Conservation (phyloP, 2,113 vertebrate species). For the Collichthys lucidus region DNA sequence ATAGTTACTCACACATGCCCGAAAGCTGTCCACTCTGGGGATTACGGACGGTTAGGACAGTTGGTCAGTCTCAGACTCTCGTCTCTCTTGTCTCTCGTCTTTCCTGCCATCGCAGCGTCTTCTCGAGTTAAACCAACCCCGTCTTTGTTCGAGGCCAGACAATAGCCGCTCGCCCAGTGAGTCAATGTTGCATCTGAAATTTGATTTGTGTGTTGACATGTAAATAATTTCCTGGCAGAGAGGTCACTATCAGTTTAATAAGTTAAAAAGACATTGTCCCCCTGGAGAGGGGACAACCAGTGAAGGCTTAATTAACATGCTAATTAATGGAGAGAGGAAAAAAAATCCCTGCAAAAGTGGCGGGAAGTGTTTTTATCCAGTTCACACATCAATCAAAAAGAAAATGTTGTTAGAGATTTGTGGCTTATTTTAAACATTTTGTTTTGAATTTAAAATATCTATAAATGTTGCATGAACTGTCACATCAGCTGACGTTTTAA, state of each 20-base stretch:
- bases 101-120: not conserved
- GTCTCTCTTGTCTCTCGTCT: not conserved
- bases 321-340: slow-evolving; percentile 16
- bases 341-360: not conserved
- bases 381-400: slow-evolving; percentile 16
- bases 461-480: not conserved
- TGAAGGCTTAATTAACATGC: slow-evolving; percentile 6
- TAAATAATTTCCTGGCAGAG: slow-evolving; percentile 50
- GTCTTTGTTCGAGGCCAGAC: slow-evolving; percentile 38
- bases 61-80: not conserved
- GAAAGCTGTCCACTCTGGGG: slow-evolving; percentile 37
- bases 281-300: not conserved
- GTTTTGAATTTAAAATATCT: not conserved
- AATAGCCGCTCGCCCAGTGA: slow-evolving; percentile 17
- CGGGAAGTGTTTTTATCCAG: not conserved
- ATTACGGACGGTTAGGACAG: slow-evolving; percentile 1
- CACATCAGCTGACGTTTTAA: no score
- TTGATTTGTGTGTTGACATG: slow-evolving; percentile 57
- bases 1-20: slow-evolving; percentile 19
- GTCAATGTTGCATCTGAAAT: slow-evolving; percentile 25
- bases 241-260: slow-evolving; percentile 43
- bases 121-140: slow-evolving; percentile 11
- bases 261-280: slow-evolving; percentile 31
- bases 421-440: not conserved
- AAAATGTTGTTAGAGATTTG: not conserved